A percentile compares a stretch with the other conserved stretches of the same genome.
Conservation (phyloP, 2,113 vertebrate genomes). For the Symphodus melops region DNA sequence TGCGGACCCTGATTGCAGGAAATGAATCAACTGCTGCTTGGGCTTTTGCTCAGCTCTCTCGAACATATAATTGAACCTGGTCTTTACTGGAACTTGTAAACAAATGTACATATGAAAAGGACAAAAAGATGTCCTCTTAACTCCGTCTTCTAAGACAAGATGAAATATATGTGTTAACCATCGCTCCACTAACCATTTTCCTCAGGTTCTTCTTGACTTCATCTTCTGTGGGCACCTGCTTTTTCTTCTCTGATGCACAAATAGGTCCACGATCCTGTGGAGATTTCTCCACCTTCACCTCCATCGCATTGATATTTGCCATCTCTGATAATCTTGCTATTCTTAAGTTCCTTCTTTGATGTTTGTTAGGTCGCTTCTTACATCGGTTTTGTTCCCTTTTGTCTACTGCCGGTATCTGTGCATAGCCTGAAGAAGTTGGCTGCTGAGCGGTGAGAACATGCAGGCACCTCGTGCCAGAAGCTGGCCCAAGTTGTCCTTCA, state of each 20-base stretch:
- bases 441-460: conserved; percentile 11
- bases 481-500: conserved; percentile 32
- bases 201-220: conserved; percentile 63
- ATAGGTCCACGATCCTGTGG: accelerated
- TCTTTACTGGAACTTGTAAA: background rate
- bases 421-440: accelerated
- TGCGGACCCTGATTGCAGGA: background rate
- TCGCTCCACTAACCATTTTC: conserved; percentile 54
- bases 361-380: background rate
- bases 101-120: background rate
- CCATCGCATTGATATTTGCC: no score
- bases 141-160: background rate
- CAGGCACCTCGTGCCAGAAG: conserved; percentile 22
- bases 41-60: no score
- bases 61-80: background rate
- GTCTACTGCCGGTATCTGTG: background rate
- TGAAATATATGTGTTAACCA: no score
- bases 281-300: background rate
- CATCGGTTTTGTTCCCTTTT: background rate
- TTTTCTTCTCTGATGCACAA: background rate
- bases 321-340: no score
- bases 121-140: background rate
- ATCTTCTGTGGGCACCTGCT: conserved; percentile 36
- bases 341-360: no score
- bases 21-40: background rate